Evolutionary conservation across 2,797 vertebrate species (phyloP).

Genomic region (Ceryle rudis): DNA sequence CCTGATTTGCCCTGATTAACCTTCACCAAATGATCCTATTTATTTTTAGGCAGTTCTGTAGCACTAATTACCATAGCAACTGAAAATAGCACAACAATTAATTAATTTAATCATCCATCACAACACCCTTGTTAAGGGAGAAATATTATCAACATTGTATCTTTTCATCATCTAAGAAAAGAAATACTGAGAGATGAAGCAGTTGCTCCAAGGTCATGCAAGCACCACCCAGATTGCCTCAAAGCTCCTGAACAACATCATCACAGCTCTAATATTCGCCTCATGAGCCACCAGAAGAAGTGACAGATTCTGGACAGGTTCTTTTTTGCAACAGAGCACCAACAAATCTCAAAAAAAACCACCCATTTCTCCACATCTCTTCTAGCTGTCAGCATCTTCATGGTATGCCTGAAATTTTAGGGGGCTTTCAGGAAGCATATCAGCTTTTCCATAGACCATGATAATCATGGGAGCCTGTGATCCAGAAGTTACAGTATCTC

Average conservation of each 20-base stretch:
- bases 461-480: not conserved
- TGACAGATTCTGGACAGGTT: not conserved
- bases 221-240: not conserved
- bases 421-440: not conserved
- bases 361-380: not conserved
- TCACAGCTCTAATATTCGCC: not conserved
- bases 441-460: not conserved
- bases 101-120: conserved; percentile 62
- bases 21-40: conserved; percentile 27
- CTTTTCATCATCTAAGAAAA: conserved; percentile 38
- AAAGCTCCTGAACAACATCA: not conserved
- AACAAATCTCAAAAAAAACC: not conserved
- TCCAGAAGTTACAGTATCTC: not conserved
- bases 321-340: not conserved
- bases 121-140: conserved; percentile 44
- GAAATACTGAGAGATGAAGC: not conserved
- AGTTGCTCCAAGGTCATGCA: conserved; percentile 26
- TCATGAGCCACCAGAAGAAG: not conserved
- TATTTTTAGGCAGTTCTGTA: conserved; percentile 62
- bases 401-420: not conserved
- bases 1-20: conserved; percentile 14
- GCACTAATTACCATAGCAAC: conserved; percentile 67
- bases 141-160: conserved; percentile 12
- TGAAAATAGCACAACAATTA: conserved; percentile 31
- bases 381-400: not conserved